phyloP scores from a whole-genome alignment of 2,797 vertebrate genomes.

The Dromococcyx pavoninus region DNA sequence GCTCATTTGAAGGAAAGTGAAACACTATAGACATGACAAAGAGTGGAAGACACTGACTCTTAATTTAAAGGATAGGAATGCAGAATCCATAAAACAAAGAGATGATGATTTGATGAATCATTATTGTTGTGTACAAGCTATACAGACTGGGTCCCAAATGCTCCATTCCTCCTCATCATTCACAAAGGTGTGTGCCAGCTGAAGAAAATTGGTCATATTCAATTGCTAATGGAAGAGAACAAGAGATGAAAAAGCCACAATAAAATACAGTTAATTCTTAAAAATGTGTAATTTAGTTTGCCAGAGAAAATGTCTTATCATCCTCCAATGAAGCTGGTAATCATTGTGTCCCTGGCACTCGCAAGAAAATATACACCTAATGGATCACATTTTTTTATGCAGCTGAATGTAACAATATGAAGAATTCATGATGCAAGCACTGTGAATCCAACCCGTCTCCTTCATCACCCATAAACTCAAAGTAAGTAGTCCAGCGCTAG shows the following conservation, averaged over 20 bases:
- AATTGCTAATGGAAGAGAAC: neutral
- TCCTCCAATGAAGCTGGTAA: neutral
- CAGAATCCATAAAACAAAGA: neutral
- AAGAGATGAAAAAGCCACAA: neutral
- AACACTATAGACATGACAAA: neutral
- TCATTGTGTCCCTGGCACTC: neutral
- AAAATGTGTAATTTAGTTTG: neutral
- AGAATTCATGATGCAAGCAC: neutral
- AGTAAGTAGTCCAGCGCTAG: neutral
- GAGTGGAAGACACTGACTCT: neutral
- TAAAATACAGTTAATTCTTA: neutral
- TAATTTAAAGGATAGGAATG: neutral
- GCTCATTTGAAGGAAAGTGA: neutral
- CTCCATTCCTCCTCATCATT: neutral
- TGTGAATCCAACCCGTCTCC: neutral
- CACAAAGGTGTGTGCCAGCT: neutral
- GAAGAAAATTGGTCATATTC: neutral
- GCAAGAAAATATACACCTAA: neutral
- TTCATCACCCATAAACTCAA: neutral
- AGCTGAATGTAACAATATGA: neutral
- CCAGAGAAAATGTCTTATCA: neutral
- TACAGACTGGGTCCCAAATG: neutral
- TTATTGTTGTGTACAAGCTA: neutral
- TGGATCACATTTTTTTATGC: neutral
- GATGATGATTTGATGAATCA: neutral